These are phyloP conservation scores for Drosophila oshimai DNA, from an alignment of 1,140 invertebrate genomes.

Conservation along the genomic window DNA sequence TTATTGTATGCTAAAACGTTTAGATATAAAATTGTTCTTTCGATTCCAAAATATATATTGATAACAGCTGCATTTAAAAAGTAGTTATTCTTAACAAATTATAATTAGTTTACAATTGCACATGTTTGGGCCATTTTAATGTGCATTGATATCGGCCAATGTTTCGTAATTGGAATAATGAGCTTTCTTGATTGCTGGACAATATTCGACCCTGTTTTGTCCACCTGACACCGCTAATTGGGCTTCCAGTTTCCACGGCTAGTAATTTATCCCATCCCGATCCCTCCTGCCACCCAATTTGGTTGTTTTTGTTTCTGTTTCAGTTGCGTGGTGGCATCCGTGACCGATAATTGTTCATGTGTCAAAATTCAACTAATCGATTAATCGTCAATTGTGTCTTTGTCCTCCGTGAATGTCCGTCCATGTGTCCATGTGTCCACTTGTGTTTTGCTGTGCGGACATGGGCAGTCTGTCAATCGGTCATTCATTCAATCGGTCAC, in stretches of 20 bases:
- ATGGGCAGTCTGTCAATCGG: slow-evolving; percentile 29
- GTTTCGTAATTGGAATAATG: background rate
- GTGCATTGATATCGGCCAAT: background rate
- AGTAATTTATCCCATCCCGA: slow-evolving; percentile 7
- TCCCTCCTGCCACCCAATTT: background rate
- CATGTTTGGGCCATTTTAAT: background rate
- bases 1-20: background rate
- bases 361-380: slow-evolving; percentile 62
- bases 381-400: slow-evolving; percentile 48
- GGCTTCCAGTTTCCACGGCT: slow-evolving; percentile 5
- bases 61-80: too few species aligned
- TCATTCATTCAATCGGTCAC: slow-evolving; percentile 25
- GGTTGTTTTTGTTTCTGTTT: background rate
- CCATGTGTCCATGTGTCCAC: background rate
- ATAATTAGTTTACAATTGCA: background rate
- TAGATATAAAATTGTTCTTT: too few species aligned
- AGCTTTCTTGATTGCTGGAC: background rate
- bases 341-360: slow-evolving; percentile 56
- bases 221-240: slow-evolving; percentile 37
- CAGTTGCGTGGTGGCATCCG: slow-evolving; percentile 24
- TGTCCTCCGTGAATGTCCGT: slow-evolving; percentile 20
- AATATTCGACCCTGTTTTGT: background rate
- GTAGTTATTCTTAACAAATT: too few species aligned
- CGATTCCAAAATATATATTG: too few species aligned
- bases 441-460: slow-evolving; percentile 9